Evolutionary conservation across 2,888 invertebrate genomes (phyloP).

Genomic region (Cataglyphis livida): DNA sequence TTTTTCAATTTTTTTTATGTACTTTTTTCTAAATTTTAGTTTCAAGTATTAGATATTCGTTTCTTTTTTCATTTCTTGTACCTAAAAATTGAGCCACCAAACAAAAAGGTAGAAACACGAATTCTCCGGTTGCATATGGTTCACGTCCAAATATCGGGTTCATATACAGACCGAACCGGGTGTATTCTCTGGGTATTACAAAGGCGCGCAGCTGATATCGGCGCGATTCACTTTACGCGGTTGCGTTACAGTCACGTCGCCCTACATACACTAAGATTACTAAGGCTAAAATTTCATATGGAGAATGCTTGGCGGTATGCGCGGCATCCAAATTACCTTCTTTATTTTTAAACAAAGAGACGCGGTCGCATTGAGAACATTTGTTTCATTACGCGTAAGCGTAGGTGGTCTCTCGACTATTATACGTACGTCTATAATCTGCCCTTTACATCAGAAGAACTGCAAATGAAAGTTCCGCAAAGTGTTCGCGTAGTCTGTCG

Average conservation of each 20-base stretch:
- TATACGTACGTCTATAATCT: slow-evolving; percentile 23
- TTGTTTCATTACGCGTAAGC: slow-evolving; percentile 46
- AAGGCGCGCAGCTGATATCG: slow-evolving; percentile 27
- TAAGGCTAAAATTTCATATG: slow-evolving; percentile 30
- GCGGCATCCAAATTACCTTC: slow-evolving; percentile 32
- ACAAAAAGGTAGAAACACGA: background rate
- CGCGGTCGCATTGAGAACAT: slow-evolving; percentile 48
- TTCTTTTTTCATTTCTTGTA: background rate
- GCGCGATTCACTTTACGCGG: slow-evolving; percentile 13
- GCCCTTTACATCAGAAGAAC: slow-evolving; percentile 44
- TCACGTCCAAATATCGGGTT: background rate
- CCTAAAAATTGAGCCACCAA: background rate
- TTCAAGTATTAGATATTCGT: background rate
- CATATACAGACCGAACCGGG: background rate
- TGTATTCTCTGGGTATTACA: background rate
- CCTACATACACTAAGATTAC: background rate
- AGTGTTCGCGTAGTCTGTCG: slow-evolving; percentile 27
- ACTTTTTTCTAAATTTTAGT: background rate
- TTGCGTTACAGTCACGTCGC: slow-evolving; percentile 17
- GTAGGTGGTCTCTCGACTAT: background rate
- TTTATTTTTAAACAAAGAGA: slow-evolving; percentile 52
- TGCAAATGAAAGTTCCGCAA: slow-evolving; percentile 50
- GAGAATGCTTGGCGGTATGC: background rate
- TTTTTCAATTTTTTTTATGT: background rate
- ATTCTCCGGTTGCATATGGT: background rate